phyloP scores from a whole-genome alignment of 2,797 vertebrate genomes.

The Smutsia gigantea region DNA sequence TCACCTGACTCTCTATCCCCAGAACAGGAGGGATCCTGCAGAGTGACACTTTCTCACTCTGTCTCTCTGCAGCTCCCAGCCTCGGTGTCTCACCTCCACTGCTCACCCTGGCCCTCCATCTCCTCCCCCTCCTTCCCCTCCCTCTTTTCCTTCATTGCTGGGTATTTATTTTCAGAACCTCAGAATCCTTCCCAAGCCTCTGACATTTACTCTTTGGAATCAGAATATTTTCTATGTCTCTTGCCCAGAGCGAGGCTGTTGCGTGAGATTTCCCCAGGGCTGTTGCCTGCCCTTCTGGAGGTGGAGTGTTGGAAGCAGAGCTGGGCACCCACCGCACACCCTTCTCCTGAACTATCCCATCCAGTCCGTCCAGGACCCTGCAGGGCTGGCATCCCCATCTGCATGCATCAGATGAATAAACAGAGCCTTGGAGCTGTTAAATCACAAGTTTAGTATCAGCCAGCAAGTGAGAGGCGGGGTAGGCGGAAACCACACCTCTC shows the following conservation, averaged over 20 bases:
- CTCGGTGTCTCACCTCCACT: neutral
- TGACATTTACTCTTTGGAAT: conserved; percentile 72
- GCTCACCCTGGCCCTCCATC: neutral
- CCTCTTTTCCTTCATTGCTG: neutral
- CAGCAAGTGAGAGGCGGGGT: fast-evolving
- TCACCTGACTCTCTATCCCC: neutral
- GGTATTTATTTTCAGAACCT: conserved; percentile 54
- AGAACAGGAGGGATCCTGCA: neutral
- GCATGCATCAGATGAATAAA: fast-evolving
- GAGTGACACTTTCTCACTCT: neutral
- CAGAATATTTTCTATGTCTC: conserved; percentile 45
- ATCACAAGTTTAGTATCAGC: neutral
- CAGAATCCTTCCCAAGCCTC: neutral
- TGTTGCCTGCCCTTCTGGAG: neutral
- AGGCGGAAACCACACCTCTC: neutral
- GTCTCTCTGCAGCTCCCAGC: neutral
- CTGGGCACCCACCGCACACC: neutral
- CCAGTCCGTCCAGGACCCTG: neutral
- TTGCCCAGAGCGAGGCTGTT: neutral
- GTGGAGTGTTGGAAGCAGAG: neutral
- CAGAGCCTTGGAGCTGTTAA: neutral
- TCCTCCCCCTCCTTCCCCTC: too few species aligned
- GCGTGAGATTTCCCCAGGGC: neutral
- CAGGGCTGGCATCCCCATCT: neutral
- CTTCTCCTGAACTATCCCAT: fast-evolving